Base-by-base conservation (phyloP, 2,888 invertebrate genomes). In the Idaea biselata region DNA sequence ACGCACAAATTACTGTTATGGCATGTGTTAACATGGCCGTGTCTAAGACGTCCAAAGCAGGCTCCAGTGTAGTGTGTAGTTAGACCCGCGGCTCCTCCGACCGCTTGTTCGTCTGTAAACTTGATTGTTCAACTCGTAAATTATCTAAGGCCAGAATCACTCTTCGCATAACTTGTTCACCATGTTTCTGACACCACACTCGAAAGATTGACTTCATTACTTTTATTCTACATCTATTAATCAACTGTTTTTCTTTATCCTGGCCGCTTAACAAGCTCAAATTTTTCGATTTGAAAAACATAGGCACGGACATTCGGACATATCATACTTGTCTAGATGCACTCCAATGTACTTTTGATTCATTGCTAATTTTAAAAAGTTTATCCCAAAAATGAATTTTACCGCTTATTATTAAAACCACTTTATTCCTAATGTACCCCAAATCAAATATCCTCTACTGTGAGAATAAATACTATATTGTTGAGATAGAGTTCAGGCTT, bases 121-220 rank as follows among this genome's bases (percentile, higher is more conserved):
- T 83, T 78, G 77, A 86, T 84, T 83, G 84, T 84, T 83, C 73
- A 79, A 86, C 80, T 84, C 85, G 82, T 87, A 87, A 87, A 88
- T 88, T 87, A 88, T 84, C 85, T 83, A 80, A 84, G 84, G 83
- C 84, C 83, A 80, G 83, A 77, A 83, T 82, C 83, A 87, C 80
- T 74, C 79, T 80, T 80, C 76, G 75, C 75, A 73, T 76, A 78
- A 83, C 83, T 84, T 74, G 81, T 83, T 80, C 76, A 69, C 79
- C 77, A 82, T 84, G 85, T 78, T 83, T 80, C 79, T 82, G 83
- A 84, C 82, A 84, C 18, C 18, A 59, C n/a, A 57, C 58, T 17
- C 16, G 31, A 17, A 44, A 44, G 58, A 54, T 58, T 61, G 44
- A 8, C 44, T 11, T 44, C 44, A 44, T 44, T 44, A 44, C 44